Evolutionary conservation across 2,113 vertebrate species (phyloP).

Genomic region (Cyanistes caeruleus): DNA sequence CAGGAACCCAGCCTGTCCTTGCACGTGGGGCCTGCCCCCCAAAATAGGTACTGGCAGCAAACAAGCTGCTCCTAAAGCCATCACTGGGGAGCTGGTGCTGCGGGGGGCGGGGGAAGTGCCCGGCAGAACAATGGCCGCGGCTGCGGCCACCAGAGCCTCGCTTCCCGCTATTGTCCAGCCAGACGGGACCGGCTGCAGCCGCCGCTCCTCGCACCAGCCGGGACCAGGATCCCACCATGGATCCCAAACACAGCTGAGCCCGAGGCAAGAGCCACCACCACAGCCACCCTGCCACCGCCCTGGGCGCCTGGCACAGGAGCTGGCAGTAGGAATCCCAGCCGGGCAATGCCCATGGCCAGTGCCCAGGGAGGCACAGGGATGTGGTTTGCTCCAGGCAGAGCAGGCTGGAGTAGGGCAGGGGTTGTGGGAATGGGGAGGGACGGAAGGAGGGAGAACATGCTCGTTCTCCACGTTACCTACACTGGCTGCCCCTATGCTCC

Average conservation of each 20-base stretch:
- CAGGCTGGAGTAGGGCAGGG: not conserved
- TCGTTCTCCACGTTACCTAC: rapidly evolving
- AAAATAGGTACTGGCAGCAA: not conserved
- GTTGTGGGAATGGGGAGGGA: not conserved
- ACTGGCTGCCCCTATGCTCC: rapidly evolving
- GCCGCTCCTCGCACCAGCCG: rapidly evolving
- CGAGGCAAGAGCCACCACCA: not conserved
- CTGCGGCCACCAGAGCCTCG: not conserved
- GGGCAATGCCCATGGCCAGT: not conserved
- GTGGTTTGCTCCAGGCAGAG: not conserved
- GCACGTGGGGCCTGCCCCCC: not conserved
- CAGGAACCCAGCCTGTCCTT: not conserved
- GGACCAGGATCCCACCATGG: rapidly evolving
- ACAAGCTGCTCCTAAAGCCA: not conserved
- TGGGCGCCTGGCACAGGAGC: rapidly evolving
- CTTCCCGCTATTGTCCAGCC: constrained; percentile 75
- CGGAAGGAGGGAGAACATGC: not conserved
- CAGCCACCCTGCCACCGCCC: not conserved
- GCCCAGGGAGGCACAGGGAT: rapidly evolving
- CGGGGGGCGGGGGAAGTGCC: not conserved
- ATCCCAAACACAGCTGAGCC: not conserved
- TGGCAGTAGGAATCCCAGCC: rapidly evolving
- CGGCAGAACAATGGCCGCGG: constrained; percentile 5
- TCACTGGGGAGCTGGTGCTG: not conserved
- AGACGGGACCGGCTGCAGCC: not conserved